phyloP scores from a whole-genome alignment of 2,797 vertebrate species.

The Mareca penelope region DNA sequence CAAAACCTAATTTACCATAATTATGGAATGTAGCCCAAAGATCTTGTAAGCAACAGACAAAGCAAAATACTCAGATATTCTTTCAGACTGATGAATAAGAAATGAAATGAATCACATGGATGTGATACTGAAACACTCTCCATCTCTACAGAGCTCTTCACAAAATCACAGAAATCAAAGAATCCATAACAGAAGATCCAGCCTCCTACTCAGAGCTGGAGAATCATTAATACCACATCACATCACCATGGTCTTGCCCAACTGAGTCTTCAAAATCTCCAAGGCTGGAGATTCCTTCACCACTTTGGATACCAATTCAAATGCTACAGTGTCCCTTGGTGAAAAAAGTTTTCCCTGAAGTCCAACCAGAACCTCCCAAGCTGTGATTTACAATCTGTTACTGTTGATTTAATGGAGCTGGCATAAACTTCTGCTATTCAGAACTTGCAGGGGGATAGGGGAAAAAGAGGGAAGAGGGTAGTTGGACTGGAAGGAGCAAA shows the following conservation, averaged over 20 bases:
- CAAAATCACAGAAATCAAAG: not conserved
- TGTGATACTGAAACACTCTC: fast-evolving
- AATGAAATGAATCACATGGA: not conserved
- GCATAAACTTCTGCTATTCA: not conserved
- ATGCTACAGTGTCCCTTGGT: not conserved
- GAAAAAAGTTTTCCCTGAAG: not conserved
- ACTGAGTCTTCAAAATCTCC: not conserved
- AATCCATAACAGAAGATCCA: not conserved
- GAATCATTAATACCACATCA: not conserved
- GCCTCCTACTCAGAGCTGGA: not conserved
- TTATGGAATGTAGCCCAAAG: not conserved
- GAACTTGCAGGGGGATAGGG: not conserved
- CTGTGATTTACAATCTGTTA: not conserved
- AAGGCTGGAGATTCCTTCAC: not conserved
- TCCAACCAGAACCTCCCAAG: not conserved
- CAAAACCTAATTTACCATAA: not conserved
- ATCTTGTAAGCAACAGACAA: not conserved
- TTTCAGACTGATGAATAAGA: not conserved
- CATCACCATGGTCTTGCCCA: not conserved
- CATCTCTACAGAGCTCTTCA: not conserved
- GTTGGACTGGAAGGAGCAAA: not conserved
- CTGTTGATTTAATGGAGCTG: not conserved
- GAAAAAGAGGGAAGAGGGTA: not conserved
- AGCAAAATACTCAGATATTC: not conserved
- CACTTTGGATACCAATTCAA: not conserved